Evolutionary conservation across 2,113 vertebrate genomes (phyloP).

Genomic region (Clupea harengus): DNA sequence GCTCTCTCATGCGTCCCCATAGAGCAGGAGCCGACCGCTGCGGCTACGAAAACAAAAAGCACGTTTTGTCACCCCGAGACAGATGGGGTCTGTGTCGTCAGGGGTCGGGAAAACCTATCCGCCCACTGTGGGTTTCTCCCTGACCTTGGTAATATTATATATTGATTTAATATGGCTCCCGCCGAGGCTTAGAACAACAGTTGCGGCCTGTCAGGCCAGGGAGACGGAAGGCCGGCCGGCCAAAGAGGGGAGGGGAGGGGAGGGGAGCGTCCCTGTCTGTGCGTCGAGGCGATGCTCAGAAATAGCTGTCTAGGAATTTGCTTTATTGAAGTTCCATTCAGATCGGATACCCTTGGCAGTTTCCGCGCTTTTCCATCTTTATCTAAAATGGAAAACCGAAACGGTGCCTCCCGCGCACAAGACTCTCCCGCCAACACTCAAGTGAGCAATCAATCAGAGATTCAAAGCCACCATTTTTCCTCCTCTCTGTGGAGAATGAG

Average conservation of each 20-base stretch:
- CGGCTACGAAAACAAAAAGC: constrained; percentile 5
- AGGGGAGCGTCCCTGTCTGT: constrained; percentile 26
- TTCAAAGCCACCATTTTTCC: constrained; percentile 18
- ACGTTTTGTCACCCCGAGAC: constrained; percentile 41
- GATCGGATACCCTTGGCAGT: constrained; percentile 76
- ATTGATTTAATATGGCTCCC: constrained; percentile 66
- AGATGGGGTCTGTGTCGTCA: constrained; percentile 50
- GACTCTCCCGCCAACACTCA: neutral
- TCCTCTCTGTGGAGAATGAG: constrained; percentile 4
- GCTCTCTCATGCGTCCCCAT: neutral
- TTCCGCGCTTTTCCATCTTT: constrained; percentile 71
- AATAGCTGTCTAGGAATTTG: constrained; percentile 66
- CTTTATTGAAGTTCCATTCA: constrained; percentile 74
- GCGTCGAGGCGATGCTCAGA: constrained; percentile 52
- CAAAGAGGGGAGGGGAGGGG: constrained; percentile 34
- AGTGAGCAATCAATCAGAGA: constrained; percentile 66
- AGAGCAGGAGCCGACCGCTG: neutral
- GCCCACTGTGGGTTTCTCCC: constrained; percentile 53
- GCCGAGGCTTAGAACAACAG: constrained; percentile 60
- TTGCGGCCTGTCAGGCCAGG: constrained; percentile 53
- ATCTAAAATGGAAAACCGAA: constrained; percentile 78
- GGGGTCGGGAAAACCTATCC: constrained; percentile 46
- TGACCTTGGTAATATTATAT: constrained; percentile 71
- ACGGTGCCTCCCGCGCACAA: constrained; percentile 34
- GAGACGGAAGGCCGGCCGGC: constrained; percentile 68